Base-by-base conservation (phyloP, 2,113 vertebrate species). In the Turnix velox region DNA sequence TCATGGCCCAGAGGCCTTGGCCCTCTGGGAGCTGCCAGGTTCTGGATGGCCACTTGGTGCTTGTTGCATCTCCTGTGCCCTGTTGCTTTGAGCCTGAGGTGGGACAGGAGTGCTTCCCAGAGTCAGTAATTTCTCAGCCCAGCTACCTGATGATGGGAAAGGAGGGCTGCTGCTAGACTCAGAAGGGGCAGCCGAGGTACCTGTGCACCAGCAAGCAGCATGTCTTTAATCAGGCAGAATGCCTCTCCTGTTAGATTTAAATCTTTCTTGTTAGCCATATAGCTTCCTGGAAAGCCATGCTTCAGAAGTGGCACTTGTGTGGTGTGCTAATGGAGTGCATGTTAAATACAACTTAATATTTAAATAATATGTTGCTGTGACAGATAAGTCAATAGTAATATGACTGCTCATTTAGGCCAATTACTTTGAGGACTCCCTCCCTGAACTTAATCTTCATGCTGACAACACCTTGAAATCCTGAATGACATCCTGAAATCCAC, bases 1-100 rank as follows among this genome's bases (percentile, higher is more conserved):
- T 30, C n/a, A 10, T 0, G 1, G 14, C 65, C 28, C 2, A 0
- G 7, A 35, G 55, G 27, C 39, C 0, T 2, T 31, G 19, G 52
- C 40, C 0, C 0, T 20, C 39, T 63, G 25, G 35, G 69, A 84
- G 63, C 43, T 76, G 42, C 33, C 52, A 40, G 37, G 27, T 72
- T 28, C 15, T 0, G 4, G 24, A 17, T 45, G 49, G 43, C 20
- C 4, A 2, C 28, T 58, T 37, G 46, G 39, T 39, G 43, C 13
- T 43, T 2, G 8, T 45, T 65, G 57, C 40, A 39, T 23, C 65
- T 86, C 30, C 35, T 54, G 46, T 7, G 9, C 22, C 39, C 0
- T 0, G 14, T 15, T 57, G 28, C 45, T 71, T n/a, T 67, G 24
- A 73, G 57, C 35, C 61, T 31, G 23, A 20, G 59, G 14, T 52